phyloP scores from a whole-genome alignment of 2,113 vertebrate species.

The Urocolius indicus region DNA sequence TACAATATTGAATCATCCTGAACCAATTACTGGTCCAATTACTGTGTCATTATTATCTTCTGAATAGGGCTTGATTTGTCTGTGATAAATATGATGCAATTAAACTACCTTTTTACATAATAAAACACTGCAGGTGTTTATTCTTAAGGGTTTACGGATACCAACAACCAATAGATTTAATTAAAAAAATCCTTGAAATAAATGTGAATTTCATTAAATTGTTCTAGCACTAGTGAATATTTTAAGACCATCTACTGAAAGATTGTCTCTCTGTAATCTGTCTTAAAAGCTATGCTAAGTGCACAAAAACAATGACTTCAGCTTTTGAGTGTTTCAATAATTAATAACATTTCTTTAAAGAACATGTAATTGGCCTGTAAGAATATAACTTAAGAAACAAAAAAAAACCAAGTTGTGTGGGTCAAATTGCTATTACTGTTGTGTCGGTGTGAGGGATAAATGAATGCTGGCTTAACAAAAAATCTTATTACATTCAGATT shows the following conservation, averaged over 20 bases:
- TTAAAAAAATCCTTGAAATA: conserved; percentile 80
- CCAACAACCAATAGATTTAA: conserved; percentile 86
- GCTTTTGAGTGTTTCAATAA: conserved; percentile 68
- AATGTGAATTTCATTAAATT: conserved; percentile 82
- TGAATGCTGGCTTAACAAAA: neutral
- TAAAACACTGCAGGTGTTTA: conserved; percentile 88
- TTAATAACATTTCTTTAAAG: conserved; percentile 67
- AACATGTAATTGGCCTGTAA: conserved; percentile 57
- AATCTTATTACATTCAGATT: conserved; percentile 29
- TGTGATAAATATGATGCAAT: conserved; percentile 87
- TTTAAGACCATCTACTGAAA: conserved; percentile 66
- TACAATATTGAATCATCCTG: conserved; percentile 87
- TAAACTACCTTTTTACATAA: conserved; percentile 88
- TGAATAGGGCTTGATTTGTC: conserved; percentile 87
- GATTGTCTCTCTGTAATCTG: conserved; percentile 52
- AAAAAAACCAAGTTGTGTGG: conserved; percentile 63
- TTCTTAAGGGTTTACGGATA: conserved; percentile 84
- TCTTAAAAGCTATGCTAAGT: conserved; percentile 73
- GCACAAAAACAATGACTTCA: conserved; percentile 72
- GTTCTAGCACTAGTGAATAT: conserved; percentile 68
- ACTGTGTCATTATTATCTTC: conserved; percentile 85
- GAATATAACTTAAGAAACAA: conserved; percentile 52
- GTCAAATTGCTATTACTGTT: conserved; percentile 29
- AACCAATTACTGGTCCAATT: conserved; percentile 88
- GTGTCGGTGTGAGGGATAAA: conserved; percentile 1